These are phyloP conservation scores for Parauchenoglanis punctatus DNA, from an alignment of 2,797 vertebrate genomes.

Conservation along the genomic window DNA sequence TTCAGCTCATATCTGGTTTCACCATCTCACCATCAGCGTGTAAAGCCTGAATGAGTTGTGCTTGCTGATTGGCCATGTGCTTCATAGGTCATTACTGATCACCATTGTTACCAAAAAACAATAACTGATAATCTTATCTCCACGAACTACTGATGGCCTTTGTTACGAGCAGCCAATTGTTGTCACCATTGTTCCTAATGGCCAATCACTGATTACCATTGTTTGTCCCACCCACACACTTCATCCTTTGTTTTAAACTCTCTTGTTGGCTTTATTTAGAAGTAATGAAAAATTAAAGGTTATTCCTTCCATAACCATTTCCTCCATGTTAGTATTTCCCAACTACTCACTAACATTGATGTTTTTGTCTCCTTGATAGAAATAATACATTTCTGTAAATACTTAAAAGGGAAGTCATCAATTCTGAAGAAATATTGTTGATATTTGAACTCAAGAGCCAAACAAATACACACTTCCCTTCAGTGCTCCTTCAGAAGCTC, in stretches of 20 bases:
- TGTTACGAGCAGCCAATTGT: background rate
- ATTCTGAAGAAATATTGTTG: background rate
- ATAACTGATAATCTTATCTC: background rate
- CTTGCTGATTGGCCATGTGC: background rate
- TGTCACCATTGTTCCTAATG: background rate
- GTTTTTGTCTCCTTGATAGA: background rate
- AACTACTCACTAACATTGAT: background rate
- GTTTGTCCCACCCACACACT: background rate
- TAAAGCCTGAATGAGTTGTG: background rate
- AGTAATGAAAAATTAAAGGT: background rate
- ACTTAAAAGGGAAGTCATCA: no score
- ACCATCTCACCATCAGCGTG: background rate
- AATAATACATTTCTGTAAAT: background rate
- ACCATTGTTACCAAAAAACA: background rate
- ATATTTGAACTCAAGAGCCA: no score
- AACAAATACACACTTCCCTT: no score
- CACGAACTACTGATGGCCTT: background rate
- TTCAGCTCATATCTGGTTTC: background rate
- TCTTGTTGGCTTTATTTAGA: background rate
- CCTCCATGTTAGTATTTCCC: background rate
- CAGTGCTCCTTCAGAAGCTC: no score
- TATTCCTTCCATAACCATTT: background rate
- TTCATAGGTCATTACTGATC: background rate
- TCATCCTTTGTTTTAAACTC: background rate
- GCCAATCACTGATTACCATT: background rate